phyloP scores from a whole-genome alignment of 2,113 vertebrate genomes.

The Ahaetulla prasina region DNA sequence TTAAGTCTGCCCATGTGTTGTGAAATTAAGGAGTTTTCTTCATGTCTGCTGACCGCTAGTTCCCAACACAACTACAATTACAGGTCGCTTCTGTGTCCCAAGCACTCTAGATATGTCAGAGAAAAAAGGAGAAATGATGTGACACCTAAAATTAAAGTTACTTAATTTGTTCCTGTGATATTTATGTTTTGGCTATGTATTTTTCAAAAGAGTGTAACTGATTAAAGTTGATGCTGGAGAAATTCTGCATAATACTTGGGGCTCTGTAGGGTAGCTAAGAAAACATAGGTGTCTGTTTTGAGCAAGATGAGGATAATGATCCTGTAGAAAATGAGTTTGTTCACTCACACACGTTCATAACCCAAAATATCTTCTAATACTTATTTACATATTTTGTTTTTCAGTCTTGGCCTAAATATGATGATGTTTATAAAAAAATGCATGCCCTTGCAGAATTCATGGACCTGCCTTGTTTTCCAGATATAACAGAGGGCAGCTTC shows the following conservation, averaged over 20 bases:
- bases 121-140: background rate
- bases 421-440: constrained; percentile 68
- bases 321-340: background rate
- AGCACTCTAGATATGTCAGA: background rate
- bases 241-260: background rate
- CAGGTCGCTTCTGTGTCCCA: background rate
- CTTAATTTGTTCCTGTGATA: background rate
- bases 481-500: constrained; percentile 74
- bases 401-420: constrained; percentile 79
- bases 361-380: background rate
- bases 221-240: background rate
- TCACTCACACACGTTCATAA: background rate
- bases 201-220: background rate
- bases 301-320: background rate
- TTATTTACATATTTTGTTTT: constrained; percentile 43
- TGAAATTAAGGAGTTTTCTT: no score
- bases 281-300: background rate
- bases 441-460: constrained; percentile 69
- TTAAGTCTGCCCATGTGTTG: no score
- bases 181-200: background rate
- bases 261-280: background rate
- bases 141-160: constrained; percentile 14
- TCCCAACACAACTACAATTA: background rate
- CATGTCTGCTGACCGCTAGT: no score
- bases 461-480: constrained; percentile 82